Evolutionary conservation across 2,888 invertebrate species (phyloP), one percentile per base, ranked within the genome.

Genomic region (Oxycera nigricornis): DNA sequence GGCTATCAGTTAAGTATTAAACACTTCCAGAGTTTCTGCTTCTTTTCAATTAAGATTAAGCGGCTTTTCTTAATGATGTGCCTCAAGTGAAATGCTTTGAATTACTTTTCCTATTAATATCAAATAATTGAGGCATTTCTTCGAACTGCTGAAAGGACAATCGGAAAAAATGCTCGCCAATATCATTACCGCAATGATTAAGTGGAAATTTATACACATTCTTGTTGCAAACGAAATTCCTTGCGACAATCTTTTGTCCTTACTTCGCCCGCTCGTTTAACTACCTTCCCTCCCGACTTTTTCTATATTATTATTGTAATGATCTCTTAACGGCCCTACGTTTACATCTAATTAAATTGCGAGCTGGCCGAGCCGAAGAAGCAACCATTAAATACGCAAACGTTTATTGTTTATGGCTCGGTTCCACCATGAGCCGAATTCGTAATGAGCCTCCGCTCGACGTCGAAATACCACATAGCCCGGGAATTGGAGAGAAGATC

Each of bases 381-480:
- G 22, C 39, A 26, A 30, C 72, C 72, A 72, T 59, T 72, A 72
- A 72, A 59, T 30, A 55, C 31, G 68, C 20, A 41, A 68, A 24
- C 46, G 67, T 68, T 73, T 75, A 75, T 75, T 75, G 75, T 73
- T 75, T 75, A 75, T 75, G 73, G 75, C 73, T 73, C 50, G 55
- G 73, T 73, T 73, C 68, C 73, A 70, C 17, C 75, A 73, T 75
- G 75, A 75, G 68, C 39, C 73, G 75, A 75, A 75, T 75, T 73
- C 57, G 17, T 73, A 75, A 75, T 75, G 52, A 75, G 75, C 30
- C 52, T 35, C 22, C 57, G 28, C 31, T 39, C 30, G 17, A 30
- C n/a, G 52, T 14, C 46, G 46, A 46, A 46, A 46, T 46, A 46
- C 24, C 57, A 46, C 50, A 52, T 31, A 70, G 55, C 31, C 31